A percentile compares a stretch with the other conserved stretches of the same genome.
phyloP scores from a whole-genome alignment of 2,113 vertebrate genomes.

The Corythaeola cristata region DNA sequence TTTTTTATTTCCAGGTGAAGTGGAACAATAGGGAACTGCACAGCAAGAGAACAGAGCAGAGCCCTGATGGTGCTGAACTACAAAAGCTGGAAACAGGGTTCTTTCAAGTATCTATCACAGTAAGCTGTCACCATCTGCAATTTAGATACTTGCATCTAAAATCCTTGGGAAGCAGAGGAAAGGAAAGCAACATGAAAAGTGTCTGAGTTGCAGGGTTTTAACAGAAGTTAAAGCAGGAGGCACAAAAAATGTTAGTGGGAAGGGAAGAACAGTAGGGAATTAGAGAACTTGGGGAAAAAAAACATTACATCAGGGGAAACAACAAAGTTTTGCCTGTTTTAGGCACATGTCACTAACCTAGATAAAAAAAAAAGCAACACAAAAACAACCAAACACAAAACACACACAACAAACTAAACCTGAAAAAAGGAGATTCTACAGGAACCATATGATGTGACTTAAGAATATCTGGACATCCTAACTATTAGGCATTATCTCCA shows the following conservation, averaged over 20 bases:
- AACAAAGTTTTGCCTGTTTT: background rate
- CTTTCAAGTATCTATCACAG: background rate
- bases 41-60: background rate
- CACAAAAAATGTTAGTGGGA: background rate
- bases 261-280: background rate
- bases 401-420: background rate
- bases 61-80: background rate
- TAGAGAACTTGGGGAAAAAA: background rate
- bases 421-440: background rate
- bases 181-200: background rate
- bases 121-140: background rate
- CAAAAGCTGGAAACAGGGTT: background rate
- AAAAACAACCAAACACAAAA: background rate
- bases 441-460: background rate
- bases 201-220: background rate
- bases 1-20: background rate
- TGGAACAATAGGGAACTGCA: background rate
- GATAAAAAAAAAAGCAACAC: background rate
- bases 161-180: background rate
- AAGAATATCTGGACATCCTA: background rate
- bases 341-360: background rate
- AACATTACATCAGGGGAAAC: background rate
- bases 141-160: background rate
- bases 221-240: background rate
- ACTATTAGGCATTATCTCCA: background rate